phyloP scores from a whole-genome alignment of 1,140 invertebrate species.

The Drosophila willistoni region DNA sequence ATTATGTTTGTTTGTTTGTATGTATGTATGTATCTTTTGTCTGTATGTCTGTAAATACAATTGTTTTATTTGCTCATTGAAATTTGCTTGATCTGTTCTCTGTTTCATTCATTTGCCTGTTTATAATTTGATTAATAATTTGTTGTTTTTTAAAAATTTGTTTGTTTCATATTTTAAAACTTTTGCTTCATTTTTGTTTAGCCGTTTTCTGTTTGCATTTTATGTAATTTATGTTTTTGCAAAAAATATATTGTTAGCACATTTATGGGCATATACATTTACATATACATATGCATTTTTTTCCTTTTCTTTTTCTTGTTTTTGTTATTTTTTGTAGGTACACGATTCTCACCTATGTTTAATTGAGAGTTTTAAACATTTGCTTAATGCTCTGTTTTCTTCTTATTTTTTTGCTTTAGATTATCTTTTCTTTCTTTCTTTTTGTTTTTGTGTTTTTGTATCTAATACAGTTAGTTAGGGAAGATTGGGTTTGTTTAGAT shows the following conservation, averaged over 20 bases:
- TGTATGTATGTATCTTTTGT: constrained; percentile 18
- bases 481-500: constrained; percentile 26
- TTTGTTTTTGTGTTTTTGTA: constrained; percentile 10
- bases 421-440: constrained; percentile 21
- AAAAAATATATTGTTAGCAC: constrained; percentile 68
- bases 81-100: constrained; percentile 5
- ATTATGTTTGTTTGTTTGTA: constrained; percentile 33
- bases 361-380: constrained; percentile 59
- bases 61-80: constrained; percentile 7
- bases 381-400: constrained; percentile 29
- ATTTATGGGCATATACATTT: constrained; percentile 24
- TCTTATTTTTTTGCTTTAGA: constrained; percentile 27
- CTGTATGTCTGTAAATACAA: not conserved
- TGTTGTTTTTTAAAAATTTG: constrained; percentile 52
- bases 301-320: constrained; percentile 47
- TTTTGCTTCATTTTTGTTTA: constrained; percentile 34
- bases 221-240: constrained; percentile 62
- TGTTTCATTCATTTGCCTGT: not conserved
- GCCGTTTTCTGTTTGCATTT: constrained; percentile 27
- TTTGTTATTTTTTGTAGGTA: constrained; percentile 61
- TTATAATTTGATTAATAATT: constrained; percentile 23
- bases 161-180: constrained; percentile 55
- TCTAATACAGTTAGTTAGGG: constrained; percentile 21
- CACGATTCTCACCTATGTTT: constrained; percentile 78
- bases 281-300: constrained; percentile 7